These are phyloP conservation scores for Sarcoramphus papa DNA, from an alignment of 2,797 vertebrate species.

Conservation along the genomic window DNA sequence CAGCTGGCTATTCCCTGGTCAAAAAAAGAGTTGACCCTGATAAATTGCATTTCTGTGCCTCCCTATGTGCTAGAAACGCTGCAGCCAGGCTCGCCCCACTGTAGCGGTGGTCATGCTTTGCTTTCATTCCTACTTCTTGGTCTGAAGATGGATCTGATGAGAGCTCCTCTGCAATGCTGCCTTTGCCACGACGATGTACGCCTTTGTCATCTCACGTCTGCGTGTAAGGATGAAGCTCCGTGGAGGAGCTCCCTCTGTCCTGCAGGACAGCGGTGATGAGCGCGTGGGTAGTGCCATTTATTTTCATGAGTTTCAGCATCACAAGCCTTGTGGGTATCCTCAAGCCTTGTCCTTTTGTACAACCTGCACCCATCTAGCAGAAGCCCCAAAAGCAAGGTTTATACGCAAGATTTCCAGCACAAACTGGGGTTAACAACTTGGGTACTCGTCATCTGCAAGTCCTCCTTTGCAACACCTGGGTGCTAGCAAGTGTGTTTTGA, in stretches of 20 bases:
- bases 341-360: neutral
- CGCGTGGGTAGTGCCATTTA: accelerated
- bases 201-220: neutral
- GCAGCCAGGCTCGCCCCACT: accelerated
- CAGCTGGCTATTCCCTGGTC: neutral
- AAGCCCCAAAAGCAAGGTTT: neutral
- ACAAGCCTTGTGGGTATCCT: neutral
- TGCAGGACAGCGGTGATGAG: neutral
- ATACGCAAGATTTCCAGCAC: accelerated
- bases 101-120: neutral
- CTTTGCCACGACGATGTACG: accelerated
- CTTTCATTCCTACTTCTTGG: neutral
- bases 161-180: neutral
- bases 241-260: neutral
- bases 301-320: neutral
- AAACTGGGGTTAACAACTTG: neutral
- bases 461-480: neutral
- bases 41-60: neutral
- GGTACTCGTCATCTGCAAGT: neutral
- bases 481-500: accelerated
- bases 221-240: accelerated
- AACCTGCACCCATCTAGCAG: neutral
- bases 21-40: neutral
- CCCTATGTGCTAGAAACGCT: accelerated
- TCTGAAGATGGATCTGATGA: neutral